Base-by-base conservation (phyloP, 2,797 vertebrate species). In the Cygnus olor region DNA sequence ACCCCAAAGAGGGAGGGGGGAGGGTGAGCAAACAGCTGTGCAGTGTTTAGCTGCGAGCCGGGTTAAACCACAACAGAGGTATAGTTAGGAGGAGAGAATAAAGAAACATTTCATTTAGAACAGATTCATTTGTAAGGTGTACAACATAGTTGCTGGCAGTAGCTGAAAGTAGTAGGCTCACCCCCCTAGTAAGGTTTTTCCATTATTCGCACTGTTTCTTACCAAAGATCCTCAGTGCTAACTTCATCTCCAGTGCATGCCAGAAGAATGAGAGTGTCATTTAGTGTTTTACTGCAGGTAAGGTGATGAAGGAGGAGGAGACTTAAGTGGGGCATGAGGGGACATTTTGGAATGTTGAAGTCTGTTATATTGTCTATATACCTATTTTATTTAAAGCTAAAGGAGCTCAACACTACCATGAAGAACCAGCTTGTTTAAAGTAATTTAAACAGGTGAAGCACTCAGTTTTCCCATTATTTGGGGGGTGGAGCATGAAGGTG, bases 381-480 rank as follows among this genome's bases (percentile, higher is more conserved):
- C 71, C 51, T 82, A 74, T 54, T 93, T 87, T 88, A 94, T 68
- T 88, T 92, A 93, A 92, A 95, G 45, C 71, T 78, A 82, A 78
- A 87, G 88, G 56, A 88, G 54, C 80, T 82, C 80, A 28, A 83
- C 81, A 53, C 11, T 88, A 47, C 32, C 65, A 60, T 74, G 64
- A 93, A 93, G 70, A 94, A 71, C 22, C 71, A 86, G 57, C 80
- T 77, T 54, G 56, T 77, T 95, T 95, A 45, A 96, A 92, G 93
- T 96, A 96, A 87, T 80, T 95, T 42, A 14, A 93, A 30, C 47
- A 96, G 85, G 68, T 83, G 92, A 61, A 92, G 90, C 17, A 80
- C 71, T 93, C 68, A 77, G 56, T 53, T 79, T 88, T 93, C 91
- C 94, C 84, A 94, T 94, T 94, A 96, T 94, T 94, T 84, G 96